Conservation (phyloP, 1,140 invertebrate genomes). For the Sycobia sp. region DNA sequence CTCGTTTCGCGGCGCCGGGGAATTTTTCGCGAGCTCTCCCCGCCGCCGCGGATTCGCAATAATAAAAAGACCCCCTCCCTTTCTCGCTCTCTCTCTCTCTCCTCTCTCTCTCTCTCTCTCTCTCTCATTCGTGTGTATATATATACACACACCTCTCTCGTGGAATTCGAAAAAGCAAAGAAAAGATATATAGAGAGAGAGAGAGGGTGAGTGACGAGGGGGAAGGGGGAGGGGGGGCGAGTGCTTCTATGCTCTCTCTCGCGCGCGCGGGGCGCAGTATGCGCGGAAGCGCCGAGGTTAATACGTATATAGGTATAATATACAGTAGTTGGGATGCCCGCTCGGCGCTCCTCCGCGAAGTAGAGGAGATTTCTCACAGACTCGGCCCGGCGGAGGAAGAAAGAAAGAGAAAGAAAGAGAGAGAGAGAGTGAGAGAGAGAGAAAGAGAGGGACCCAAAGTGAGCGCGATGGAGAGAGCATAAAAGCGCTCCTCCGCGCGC, state of each 20-base stretch:
- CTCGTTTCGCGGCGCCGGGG: not conserved
- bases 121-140: too few species aligned
- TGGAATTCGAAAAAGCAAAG: slow-evolving; percentile 24
- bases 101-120: too few species aligned
- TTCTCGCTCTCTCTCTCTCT: too few species aligned
- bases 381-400: not conserved
- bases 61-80: slow-evolving; percentile 20
- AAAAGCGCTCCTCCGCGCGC: slow-evolving; percentile 19
- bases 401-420: slow-evolving; percentile 5
- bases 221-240: not conserved
- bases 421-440: too few species aligned
- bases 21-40: slow-evolving; percentile 21
- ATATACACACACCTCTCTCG: too few species aligned
- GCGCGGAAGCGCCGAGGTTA: slow-evolving; percentile 24
- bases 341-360: slow-evolving; percentile 3
- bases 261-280: not conserved
- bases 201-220: not conserved
- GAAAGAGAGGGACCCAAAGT: too few species aligned
- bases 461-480: too few species aligned
- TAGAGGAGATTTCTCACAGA: slow-evolving; percentile 30
- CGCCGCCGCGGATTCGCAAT: not conserved
- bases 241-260: too few species aligned
- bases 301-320: slow-evolving; percentile 26
- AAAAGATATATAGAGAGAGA: too few species aligned
- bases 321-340: slow-evolving; percentile 17